Evolutionary conservation across 2,888 invertebrate species (phyloP).

Genomic region (Harpagoxenus sublaevis): DNA sequence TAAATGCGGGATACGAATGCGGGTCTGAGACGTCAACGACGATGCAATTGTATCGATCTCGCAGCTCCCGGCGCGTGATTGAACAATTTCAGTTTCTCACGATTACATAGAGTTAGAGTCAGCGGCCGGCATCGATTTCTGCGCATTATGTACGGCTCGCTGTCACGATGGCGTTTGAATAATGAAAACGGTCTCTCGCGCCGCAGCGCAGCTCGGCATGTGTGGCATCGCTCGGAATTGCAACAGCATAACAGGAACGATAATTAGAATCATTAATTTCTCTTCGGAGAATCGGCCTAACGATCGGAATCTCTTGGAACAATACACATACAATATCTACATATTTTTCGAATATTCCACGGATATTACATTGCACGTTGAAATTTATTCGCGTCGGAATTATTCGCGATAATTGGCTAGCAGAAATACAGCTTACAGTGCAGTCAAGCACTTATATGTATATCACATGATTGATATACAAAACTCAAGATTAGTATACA

Average conservation of each 20-base stretch:
- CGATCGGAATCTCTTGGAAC: background rate
- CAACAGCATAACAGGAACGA: conserved; percentile 12
- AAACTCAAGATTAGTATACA: background rate
- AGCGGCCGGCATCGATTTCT: conserved; percentile 31
- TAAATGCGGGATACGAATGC: conserved; percentile 26
- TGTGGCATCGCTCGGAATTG: background rate
- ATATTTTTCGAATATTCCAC: background rate
- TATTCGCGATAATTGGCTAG: conserved; percentile 1
- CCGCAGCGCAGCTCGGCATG: background rate
- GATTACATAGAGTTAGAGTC: conserved; percentile 32
- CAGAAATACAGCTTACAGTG: background rate
- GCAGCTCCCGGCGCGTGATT: conserved; percentile 34
- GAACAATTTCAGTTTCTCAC: conserved; percentile 50
- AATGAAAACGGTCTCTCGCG: conserved; percentile 40
- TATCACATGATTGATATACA: background rate
- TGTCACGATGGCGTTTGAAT: conserved; percentile 36
- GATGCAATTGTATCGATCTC: conserved; percentile 48
- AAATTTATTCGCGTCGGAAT: background rate
- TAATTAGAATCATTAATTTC: conserved; percentile 42
- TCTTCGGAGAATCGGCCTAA: conserved; percentile 2
- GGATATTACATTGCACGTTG: background rate
- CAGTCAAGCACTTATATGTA: background rate
- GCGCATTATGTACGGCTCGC: conserved; percentile 11
- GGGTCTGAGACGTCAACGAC: conserved; percentile 39
- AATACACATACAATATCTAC: background rate